Conservation (phyloP, 2,888 invertebrate genomes). For the Gerris lacustris region DNA sequence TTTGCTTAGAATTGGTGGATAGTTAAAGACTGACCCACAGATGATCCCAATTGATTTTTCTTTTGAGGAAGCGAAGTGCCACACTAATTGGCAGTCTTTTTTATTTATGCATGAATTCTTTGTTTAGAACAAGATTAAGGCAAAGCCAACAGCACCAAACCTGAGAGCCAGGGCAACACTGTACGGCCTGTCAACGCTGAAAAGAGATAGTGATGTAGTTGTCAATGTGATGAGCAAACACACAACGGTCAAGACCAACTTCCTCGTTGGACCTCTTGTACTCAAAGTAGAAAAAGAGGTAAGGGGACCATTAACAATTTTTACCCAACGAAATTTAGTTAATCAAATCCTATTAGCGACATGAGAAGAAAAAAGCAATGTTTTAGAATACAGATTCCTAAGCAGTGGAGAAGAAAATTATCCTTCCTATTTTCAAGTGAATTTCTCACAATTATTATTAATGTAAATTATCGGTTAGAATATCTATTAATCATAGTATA, state of each 20-base stretch:
- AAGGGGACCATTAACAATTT: slow-evolving; percentile 22
- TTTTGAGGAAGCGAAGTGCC: no score
- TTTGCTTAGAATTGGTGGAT: no score
- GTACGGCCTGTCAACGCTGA: slow-evolving; percentile 65
- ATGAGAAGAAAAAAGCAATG: slow-evolving; percentile 8
- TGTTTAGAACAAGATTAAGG: slow-evolving; percentile 20
- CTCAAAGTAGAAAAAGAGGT: slow-evolving; percentile 67
- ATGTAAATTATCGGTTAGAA: no score
- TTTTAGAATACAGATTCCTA: neutral
- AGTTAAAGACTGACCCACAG: no score
- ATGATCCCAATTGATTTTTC: no score
- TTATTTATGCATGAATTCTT: neutral
- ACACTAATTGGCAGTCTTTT: no score
- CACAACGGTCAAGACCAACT: slow-evolving; percentile 71
- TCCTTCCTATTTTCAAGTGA: no score
- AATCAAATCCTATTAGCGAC: neutral
- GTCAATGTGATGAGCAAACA: slow-evolving; percentile 67
- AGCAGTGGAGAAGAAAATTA: neutral
- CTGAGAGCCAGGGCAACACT: slow-evolving; percentile 60
- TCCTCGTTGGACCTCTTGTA: slow-evolving; percentile 64
- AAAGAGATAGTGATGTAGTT: slow-evolving; percentile 65
- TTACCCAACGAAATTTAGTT: neutral
- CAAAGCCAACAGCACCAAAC: slow-evolving; percentile 29
- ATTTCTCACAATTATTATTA: no score
- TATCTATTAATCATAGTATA: no score